Percentiles rank a stretch among this genome's conserved stretches.
Conservation (phyloP, 2,888 invertebrate genomes). For the Chironomus riparius region DNA sequence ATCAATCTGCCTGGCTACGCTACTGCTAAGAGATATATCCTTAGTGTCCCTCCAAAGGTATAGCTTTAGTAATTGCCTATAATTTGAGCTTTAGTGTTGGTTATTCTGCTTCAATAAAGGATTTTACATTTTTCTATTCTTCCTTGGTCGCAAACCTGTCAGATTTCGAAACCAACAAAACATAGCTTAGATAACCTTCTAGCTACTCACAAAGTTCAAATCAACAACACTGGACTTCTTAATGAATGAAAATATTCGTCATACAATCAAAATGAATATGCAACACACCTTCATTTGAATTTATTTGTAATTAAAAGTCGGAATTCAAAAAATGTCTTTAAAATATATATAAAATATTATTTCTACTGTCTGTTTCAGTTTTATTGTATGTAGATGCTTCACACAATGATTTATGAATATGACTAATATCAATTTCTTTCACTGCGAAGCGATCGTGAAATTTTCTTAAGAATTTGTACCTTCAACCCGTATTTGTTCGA, state of each 20-base stretch:
- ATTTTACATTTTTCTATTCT: too few species aligned
- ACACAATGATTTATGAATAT: neutral
- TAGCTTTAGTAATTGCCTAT: too few species aligned
- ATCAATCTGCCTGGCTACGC: too few species aligned
- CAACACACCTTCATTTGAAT: neutral
- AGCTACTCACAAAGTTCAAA: too few species aligned
- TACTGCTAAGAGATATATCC: too few species aligned
- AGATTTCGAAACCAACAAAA: too few species aligned
- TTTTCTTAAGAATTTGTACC: neutral
- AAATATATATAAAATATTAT: neutral
- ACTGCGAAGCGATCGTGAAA: neutral
- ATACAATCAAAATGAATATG: neutral
- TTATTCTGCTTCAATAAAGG: too few species aligned
- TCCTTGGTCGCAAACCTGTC: too few species aligned
- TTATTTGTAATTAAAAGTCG: neutral
- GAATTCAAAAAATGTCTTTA: neutral
- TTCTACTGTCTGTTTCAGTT: neutral
- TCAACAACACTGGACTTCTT: neutral
- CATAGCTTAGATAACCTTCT: too few species aligned
- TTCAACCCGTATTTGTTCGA: neutral
- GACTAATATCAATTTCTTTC: conserved; percentile 2
- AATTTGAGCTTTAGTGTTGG: too few species aligned
- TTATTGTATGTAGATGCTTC: neutral
- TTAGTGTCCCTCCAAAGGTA: too few species aligned
- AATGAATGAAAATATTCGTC: neutral